phyloP scores from a whole-genome alignment of 2,797 vertebrate genomes.

The Huso huso region DNA sequence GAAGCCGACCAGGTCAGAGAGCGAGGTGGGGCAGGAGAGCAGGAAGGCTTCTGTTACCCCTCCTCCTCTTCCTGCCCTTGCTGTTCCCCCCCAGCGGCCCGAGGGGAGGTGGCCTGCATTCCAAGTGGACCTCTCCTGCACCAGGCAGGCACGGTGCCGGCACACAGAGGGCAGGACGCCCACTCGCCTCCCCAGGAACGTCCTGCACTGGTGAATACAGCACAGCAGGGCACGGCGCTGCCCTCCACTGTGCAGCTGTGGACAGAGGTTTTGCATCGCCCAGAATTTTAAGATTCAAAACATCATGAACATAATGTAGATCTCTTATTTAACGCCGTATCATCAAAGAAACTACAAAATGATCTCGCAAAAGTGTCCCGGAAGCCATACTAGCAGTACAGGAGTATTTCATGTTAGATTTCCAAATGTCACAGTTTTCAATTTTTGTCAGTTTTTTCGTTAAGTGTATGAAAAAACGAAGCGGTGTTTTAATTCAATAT shows the following conservation, averaged over 20 bases:
- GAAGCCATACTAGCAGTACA: no score
- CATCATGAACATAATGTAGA: no score
- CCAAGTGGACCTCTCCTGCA: constrained; percentile 45
- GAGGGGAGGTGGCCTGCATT: constrained; percentile 43
- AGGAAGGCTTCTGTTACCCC: background rate
- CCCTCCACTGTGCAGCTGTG: background rate
- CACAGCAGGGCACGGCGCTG: background rate
- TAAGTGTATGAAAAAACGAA: no score
- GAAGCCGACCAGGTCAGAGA: background rate
- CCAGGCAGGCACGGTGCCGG: constrained; percentile 40
- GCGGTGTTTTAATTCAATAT: no score
- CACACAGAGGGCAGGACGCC: constrained; percentile 25
- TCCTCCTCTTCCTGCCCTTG: background rate
- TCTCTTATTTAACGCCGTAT: no score
- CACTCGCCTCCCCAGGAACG: constrained; percentile 39
- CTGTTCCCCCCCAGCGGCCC: background rate
- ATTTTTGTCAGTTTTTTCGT: no score
- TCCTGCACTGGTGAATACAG: constrained; percentile 47
- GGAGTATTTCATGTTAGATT: no score
- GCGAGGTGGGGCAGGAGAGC: background rate
- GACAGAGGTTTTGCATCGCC: no score
- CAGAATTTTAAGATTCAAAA: no score
- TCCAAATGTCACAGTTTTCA: no score
- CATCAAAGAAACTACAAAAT: no score
- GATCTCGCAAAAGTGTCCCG: no score